A percentile compares a stretch with the other conserved stretches of the same genome.
Evolutionary conservation across 2,797 vertebrate genomes (phyloP).

Genomic region (Gymnothorax javanicus): DNA sequence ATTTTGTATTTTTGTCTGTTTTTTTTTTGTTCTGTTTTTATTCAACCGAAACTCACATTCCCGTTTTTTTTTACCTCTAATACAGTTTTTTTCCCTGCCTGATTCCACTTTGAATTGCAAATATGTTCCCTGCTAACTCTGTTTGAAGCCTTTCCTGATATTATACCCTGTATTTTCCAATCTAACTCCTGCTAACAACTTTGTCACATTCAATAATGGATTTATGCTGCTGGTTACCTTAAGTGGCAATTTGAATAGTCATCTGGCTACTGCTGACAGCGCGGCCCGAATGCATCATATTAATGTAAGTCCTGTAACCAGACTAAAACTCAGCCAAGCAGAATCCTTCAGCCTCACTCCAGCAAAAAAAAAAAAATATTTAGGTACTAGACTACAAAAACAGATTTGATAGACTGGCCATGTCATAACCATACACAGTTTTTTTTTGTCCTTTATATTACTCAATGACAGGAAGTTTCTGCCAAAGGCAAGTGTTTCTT

Average conservation of each 20-base stretch:
- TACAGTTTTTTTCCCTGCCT: neutral
- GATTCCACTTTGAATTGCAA: neutral
- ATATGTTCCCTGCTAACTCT: neutral
- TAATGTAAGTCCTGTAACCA: neutral
- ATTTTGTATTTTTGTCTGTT: neutral
- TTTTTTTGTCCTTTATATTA: neutral
- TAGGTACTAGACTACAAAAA: neutral
- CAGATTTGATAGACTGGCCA: neutral
- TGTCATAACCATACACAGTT: neutral
- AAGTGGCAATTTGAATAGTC: neutral
- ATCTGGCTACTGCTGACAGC: neutral
- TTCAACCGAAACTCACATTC: neutral
- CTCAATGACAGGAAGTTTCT: neutral
- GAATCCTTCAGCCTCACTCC: neutral
- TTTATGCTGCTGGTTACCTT: slow-evolving; percentile 1
- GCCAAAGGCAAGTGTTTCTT: neutral
- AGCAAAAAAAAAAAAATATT: neutral
- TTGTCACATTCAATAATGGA: neutral
- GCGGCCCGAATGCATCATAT: neutral
- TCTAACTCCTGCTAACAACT: neutral
- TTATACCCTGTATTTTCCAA: neutral
- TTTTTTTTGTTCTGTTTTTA: neutral
- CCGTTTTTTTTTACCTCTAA: neutral
- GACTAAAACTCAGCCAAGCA: neutral
- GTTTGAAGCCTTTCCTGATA: neutral